Conservation (phyloP, 2,888 invertebrate species). For the Aleiodes leptofemur region DNA sequence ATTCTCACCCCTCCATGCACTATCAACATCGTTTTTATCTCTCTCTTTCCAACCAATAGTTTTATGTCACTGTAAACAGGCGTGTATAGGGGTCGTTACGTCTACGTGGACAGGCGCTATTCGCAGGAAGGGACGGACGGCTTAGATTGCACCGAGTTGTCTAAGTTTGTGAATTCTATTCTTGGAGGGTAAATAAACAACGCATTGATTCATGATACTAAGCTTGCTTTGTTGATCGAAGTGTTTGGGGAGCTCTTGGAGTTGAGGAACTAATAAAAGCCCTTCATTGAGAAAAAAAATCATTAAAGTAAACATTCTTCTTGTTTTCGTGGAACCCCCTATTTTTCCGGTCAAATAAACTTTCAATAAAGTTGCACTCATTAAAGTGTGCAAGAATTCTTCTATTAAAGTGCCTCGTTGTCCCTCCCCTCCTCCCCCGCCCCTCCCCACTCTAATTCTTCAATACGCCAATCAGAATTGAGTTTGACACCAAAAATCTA, state of each 20-base stretch:
- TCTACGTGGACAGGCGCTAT: conserved; percentile 30
- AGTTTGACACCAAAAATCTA: too few relatives aligned
- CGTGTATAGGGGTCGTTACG: conserved; percentile 28
- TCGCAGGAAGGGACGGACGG: conserved; percentile 16
- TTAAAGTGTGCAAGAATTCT: too few relatives aligned
- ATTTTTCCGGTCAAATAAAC: too few relatives aligned
- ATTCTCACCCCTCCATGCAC: conserved; percentile 52
- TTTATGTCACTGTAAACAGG: not conserved
- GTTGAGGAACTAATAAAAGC: not conserved
- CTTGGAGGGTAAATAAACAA: not conserved
- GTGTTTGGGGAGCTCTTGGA: too few relatives aligned
- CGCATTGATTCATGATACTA: not conserved
- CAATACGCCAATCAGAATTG: too few relatives aligned
- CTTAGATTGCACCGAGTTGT: not conserved
- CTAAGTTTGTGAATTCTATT: not conserved
- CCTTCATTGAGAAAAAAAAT: not conserved
- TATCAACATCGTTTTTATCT: not conserved
- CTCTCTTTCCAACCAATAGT: not conserved
- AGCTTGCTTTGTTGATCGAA: too few relatives aligned
- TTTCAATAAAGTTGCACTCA: too few relatives aligned
- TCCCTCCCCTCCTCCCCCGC: too few relatives aligned
- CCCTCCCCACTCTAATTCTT: too few relatives aligned
- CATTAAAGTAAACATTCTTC: not conserved
- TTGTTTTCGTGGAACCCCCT: not conserved
- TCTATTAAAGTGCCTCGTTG: too few relatives aligned